Percentiles rank a stretch among this genome's conserved stretches.
These are phyloP conservation scores for Marasmarcha lunaedactyla DNA, from an alignment of 2,888 invertebrate genomes.

Conservation along the genomic window DNA sequence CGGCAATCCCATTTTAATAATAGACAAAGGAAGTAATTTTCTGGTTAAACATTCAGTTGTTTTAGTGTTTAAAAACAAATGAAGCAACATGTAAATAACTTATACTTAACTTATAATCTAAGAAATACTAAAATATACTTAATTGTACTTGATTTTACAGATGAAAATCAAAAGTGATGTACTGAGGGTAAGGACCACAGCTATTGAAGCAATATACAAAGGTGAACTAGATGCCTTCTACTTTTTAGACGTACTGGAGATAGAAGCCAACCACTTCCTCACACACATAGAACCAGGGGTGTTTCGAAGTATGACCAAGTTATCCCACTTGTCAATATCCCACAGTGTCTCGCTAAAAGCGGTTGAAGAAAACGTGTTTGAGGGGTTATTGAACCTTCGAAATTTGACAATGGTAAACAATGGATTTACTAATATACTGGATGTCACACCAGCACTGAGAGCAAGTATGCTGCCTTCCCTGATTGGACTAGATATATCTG, in stretches of 20 bases:
- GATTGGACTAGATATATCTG: conserved; percentile 56
- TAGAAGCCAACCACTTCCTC: conserved; percentile 69
- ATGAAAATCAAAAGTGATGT: conserved; percentile 38
- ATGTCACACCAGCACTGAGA: conserved; percentile 49
- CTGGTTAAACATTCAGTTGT: too few species aligned
- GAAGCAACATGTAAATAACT: too few species aligned
- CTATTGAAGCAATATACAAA: conserved; percentile 42
- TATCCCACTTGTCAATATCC: conserved; percentile 66
- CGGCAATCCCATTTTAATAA: too few species aligned
- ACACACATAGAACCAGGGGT: conserved; percentile 50
- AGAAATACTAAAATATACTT: too few species aligned
- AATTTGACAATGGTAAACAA: conserved; percentile 67
- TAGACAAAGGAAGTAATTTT: too few species aligned
- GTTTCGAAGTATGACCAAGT: conserved; percentile 53
- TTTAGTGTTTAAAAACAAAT: too few species aligned
- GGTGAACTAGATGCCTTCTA: conserved; percentile 47
- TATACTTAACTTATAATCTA: too few species aligned
- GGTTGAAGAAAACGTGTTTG: conserved; percentile 54
- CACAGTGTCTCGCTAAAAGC: conserved; percentile 56
- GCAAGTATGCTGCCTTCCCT: conserved; percentile 52
- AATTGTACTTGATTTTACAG: conserved; percentile 24
- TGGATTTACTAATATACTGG: conserved; percentile 52
- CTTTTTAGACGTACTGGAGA: conserved; percentile 48
- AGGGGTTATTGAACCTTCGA: conserved; percentile 57
- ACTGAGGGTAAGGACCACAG: conserved; percentile 59